Conservation (phyloP, 2,113 vertebrate species). For the Forbesichthys papilliferus region DNA sequence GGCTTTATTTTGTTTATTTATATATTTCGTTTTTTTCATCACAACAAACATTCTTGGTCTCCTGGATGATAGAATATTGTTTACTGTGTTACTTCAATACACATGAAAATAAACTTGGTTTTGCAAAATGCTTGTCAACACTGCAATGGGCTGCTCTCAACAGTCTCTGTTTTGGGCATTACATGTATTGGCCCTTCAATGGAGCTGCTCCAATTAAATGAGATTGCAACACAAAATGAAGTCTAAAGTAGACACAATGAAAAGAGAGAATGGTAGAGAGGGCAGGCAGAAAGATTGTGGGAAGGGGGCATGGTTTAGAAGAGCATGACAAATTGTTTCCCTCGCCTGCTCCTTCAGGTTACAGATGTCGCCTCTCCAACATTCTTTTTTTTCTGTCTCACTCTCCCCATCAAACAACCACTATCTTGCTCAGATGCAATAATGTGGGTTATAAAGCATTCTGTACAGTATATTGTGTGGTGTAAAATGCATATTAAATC, state of each 20-base stretch:
- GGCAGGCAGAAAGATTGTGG: neutral
- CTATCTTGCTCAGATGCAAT: neutral
- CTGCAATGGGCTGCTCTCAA: neutral
- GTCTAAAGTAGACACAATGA: neutral
- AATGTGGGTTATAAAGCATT: neutral
- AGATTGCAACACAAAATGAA: neutral
- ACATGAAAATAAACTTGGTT: neutral
- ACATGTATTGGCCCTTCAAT: neutral
- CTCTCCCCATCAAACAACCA: neutral
- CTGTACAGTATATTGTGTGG: neutral
- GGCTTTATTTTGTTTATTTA: no score
- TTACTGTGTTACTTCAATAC: neutral
- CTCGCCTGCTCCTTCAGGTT: constrained; percentile 24
- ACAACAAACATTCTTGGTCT: no score
- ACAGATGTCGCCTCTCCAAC: neutral
- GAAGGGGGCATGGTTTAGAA: constrained; percentile 13
- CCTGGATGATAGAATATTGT: no score
- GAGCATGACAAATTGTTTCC: constrained; percentile 32
- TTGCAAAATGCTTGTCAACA: neutral
- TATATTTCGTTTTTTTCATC: no score
- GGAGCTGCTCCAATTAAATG: neutral
- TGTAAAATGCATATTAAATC: neutral
- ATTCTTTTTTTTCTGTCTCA: neutral
- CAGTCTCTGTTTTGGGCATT: neutral
- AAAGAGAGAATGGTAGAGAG: neutral